A percentile compares a stretch with the other conserved stretches of the same genome.
These are phyloP conservation scores for Dascyllus trimaculatus DNA, from an alignment of 2,113 vertebrate species.

Conservation along the genomic window DNA sequence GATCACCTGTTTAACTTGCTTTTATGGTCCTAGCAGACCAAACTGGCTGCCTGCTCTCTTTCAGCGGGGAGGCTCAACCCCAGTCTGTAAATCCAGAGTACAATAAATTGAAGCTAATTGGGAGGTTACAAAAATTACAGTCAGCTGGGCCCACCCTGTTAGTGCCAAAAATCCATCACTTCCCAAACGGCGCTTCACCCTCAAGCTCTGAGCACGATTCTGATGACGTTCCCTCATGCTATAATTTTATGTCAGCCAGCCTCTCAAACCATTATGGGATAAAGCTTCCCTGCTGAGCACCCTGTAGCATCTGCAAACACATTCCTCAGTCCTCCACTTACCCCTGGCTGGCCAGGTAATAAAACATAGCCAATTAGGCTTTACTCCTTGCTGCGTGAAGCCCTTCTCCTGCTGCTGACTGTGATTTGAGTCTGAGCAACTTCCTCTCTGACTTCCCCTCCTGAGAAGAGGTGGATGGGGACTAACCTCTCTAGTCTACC, in stretches of 20 bases:
- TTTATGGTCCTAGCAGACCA: slow-evolving; percentile 18
- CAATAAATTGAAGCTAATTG: slow-evolving; percentile 72
- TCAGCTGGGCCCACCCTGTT: slow-evolving; percentile 46
- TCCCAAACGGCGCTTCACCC: slow-evolving; percentile 38
- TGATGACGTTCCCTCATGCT: slow-evolving; percentile 30
- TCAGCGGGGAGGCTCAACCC: slow-evolving; percentile 46
- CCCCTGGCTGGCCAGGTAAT: slow-evolving; percentile 64
- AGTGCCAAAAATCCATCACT: slow-evolving; percentile 58
- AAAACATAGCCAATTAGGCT: slow-evolving; percentile 75
- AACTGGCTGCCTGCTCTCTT: slow-evolving; percentile 30
- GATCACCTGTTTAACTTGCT: slow-evolving; percentile 32
- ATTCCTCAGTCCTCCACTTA: slow-evolving; percentile 67
- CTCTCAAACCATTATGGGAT: slow-evolving; percentile 53
- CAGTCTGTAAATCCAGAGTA: slow-evolving; percentile 62
- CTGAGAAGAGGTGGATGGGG: slow-evolving; percentile 43
- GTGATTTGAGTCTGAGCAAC: slow-evolving; percentile 71
- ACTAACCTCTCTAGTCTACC: slow-evolving; percentile 20
- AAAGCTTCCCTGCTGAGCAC: slow-evolving; percentile 50
- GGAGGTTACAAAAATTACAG: slow-evolving; percentile 60
- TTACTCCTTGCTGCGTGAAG: slow-evolving; percentile 66
- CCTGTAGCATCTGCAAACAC: slow-evolving; percentile 71
- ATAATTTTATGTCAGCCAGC: slow-evolving; percentile 48
- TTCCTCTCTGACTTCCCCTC: slow-evolving; percentile 57
- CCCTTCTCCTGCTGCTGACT: slow-evolving; percentile 63
- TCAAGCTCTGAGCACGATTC: slow-evolving; percentile 41